Conservation (phyloP, 2,888 invertebrate species). For the Aradus depressus region DNA sequence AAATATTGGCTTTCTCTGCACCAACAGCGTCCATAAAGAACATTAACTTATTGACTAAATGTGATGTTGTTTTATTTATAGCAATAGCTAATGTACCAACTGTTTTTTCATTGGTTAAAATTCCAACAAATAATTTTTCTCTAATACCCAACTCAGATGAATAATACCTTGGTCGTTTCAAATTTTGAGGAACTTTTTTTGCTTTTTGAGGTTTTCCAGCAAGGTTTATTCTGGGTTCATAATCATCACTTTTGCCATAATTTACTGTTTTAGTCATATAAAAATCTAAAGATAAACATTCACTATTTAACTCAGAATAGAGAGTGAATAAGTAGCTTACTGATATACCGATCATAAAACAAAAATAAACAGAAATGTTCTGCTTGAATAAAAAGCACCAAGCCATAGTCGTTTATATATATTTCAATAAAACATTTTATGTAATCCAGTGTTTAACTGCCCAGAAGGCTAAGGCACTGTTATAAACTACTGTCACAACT, state of each 20-base stretch:
- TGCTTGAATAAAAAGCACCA: conserved; percentile 22
- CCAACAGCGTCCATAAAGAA: conserved; percentile 55
- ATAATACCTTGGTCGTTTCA: conserved; percentile 81
- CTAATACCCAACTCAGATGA: conserved; percentile 90
- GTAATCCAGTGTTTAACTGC: too few species aligned
- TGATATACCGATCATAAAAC: conserved; percentile 30
- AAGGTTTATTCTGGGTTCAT: conserved; percentile 40
- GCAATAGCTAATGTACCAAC: conserved; percentile 64
- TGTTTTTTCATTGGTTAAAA: conserved; percentile 64
- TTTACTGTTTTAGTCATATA: conserved; percentile 18
- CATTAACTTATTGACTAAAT: conserved; percentile 69
- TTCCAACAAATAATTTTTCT: conserved; percentile 76
- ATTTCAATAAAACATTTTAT: too few species aligned
- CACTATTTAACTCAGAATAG: conserved; percentile 27
- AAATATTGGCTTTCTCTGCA: conserved; percentile 36
- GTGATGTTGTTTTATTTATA: conserved; percentile 78
- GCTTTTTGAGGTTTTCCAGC: conserved; percentile 40
- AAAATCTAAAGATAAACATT: conserved; percentile 21
- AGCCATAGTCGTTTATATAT: too few species aligned
- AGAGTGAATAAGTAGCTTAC: conserved; percentile 29
- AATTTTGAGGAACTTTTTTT: conserved; percentile 44
- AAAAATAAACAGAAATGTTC: conserved; percentile 29
- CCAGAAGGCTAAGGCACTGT: too few species aligned
- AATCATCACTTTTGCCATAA: conserved; percentile 35
- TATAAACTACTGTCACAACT: too few species aligned